Conservation (phyloP, 2,797 vertebrate genomes). For the Benthosema pterotum region DNA sequence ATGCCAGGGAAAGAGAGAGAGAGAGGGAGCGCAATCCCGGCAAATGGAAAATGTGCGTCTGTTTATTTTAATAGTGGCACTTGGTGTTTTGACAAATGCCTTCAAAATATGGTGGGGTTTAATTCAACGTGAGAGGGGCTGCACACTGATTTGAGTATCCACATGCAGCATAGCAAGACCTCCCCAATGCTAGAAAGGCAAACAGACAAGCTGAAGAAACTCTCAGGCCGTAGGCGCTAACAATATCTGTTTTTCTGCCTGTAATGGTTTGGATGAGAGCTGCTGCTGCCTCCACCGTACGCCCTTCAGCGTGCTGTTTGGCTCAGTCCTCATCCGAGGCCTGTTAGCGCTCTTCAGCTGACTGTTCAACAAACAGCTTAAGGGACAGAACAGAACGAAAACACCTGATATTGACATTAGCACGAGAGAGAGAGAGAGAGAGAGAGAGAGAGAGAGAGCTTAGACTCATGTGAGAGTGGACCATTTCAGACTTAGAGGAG, state of each 20-base stretch:
- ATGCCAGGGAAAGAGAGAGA: conserved; percentile 53
- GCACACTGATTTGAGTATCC: conserved; percentile 56
- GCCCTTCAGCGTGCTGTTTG: conserved; percentile 2
- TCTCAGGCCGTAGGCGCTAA: conserved; percentile 8
- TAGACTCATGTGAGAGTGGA: background rate
- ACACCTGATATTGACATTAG: conserved; percentile 21
- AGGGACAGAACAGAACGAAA: conserved; percentile 2
- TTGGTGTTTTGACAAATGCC: conserved; percentile 57
- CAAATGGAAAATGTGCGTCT: conserved; percentile 72
- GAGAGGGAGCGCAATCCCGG: conserved; percentile 35
- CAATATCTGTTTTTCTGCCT: conserved; percentile 14
- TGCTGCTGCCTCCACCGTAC: background rate
- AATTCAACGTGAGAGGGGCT: conserved; percentile 32
- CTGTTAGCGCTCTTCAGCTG: background rate
- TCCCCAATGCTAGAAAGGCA: conserved; percentile 25
- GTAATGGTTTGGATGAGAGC: conserved; percentile 16
- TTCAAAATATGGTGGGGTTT: conserved; percentile 51
- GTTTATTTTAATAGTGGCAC: conserved; percentile 72
- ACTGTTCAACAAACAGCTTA: conserved; percentile 9
- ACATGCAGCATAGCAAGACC: conserved; percentile 28
- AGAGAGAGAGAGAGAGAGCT: background rate
- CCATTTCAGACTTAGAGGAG: background rate
- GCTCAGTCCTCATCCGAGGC: conserved; percentile 19
- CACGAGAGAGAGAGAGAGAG: background rate
- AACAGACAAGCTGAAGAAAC: conserved; percentile 22